Evolutionary conservation across 2,888 invertebrate species (phyloP).

Genomic region (Thymelicus sylvestris): DNA sequence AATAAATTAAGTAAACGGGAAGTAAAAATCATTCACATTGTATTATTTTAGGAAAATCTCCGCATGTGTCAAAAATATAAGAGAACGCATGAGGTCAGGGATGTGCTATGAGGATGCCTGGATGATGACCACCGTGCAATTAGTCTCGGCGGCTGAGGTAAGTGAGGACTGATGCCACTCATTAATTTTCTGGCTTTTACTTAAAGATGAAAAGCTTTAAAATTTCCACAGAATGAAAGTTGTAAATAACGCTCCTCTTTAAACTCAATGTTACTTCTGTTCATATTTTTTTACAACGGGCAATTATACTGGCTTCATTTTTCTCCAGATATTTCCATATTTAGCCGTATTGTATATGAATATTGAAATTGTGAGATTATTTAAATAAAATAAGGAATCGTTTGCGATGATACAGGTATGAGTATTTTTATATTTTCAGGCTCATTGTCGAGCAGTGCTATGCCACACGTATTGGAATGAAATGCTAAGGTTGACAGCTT

Average conservation of each 20-base stretch:
- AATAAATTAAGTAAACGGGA: not conserved
- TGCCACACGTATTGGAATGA: constrained; percentile 88
- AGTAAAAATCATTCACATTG: too few relatives aligned
- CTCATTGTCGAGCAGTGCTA: constrained; percentile 92
- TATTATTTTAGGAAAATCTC: constrained; percentile 86
- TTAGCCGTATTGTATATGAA: too few relatives aligned
- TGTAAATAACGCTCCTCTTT: too few relatives aligned
- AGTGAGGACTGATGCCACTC: constrained; percentile 31
- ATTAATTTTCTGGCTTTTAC: too few relatives aligned
- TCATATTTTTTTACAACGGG: too few relatives aligned
- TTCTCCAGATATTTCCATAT: too few relatives aligned
- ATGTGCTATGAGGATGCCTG: constrained; percentile 90
- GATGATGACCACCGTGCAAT: constrained; percentile 91
- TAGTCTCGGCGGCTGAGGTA: constrained; percentile 93
- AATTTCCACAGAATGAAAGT: too few relatives aligned
- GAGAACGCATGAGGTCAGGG: constrained; percentile 86
- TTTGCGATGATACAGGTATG: not conserved
- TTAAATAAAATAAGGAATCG: too few relatives aligned
- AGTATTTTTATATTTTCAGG: constrained; percentile 75
- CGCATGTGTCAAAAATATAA: constrained; percentile 87
- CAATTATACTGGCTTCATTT: too few relatives aligned
- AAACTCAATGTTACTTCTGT: too few relatives aligned
- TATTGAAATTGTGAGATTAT: too few relatives aligned
- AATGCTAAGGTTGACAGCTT: constrained; percentile 69
- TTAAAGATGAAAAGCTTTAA: too few relatives aligned